Evolutionary conservation across 2,797 vertebrate species (phyloP), one percentile per base, ranked within the genome.

Genomic region (Gephyroberyx darwinii): DNA sequence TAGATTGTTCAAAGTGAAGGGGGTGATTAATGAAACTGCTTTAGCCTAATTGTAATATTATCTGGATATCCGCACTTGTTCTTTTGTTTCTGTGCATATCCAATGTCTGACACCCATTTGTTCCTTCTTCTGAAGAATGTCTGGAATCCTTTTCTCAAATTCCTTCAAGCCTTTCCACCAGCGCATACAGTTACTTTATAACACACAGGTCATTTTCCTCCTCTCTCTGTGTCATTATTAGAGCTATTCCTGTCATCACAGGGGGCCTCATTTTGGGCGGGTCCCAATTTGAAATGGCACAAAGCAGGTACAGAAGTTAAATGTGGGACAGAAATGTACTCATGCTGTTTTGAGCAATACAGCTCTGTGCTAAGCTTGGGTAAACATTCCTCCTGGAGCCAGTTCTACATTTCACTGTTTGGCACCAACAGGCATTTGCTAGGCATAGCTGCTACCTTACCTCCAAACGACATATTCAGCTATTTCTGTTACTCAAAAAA

Each of bases 301-400:
- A 76, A 74, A 66, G 71, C 65, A 75, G 83, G 47, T 73, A 71
- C 81, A 75, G 65, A 73, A 82, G 72, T 79, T 70, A 86, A 77
- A 83, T 1, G 43, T 80, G 84, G 26, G 84, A 80, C 71, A 80
- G 83, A 79, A 79, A 82, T 83, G 75, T 48, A 69, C 77, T 83
- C 77, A 76, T 69, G 84, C 84, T 69, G 78, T 83, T 80, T 70
- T 69, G 67, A 85, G 83, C 80, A 82, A 73, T 84, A 84, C 86
- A 81, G 66, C 81, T 85, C 65, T 71, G 61, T 87, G 88, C 83
- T 89, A 82, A 89, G 84, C 85, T 68, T 78, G 82, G 88, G 81
- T 90, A 91, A 91, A 92, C 88, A 92, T 91, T 90, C 86, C 85
- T 86, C 69, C 83, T 85, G 67, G 84, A 88, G 83, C 74, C 86